Conservation (phyloP, 2,113 vertebrate genomes). For the human region GRCh38 chr6:73136501-73137000, state of each 20-base stretch:
- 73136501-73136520: background rate
- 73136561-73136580: background rate
- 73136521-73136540: constrained; percentile 36
- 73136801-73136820: background rate
- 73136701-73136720: background rate
- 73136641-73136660: background rate
- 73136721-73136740: constrained; percentile 15
- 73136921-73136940: background rate
- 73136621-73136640: background rate
- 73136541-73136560: background rate
- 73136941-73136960: background rate
- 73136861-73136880: background rate
- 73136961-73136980: background rate
- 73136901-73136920: background rate
- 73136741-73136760: background rate
- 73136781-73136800: constrained; percentile 37
- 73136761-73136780: constrained; percentile 14
- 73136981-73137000: background rate
- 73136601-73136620: background rate
- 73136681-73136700: constrained; percentile 5
- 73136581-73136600: background rate
- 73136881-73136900: background rate
- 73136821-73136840: constrained; percentile 45
- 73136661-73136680: background rate
- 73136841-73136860: constrained; percentile 37